Base-by-base conservation (phyloP, 2,797 vertebrate genomes). In the Falco peregrinus region DNA sequence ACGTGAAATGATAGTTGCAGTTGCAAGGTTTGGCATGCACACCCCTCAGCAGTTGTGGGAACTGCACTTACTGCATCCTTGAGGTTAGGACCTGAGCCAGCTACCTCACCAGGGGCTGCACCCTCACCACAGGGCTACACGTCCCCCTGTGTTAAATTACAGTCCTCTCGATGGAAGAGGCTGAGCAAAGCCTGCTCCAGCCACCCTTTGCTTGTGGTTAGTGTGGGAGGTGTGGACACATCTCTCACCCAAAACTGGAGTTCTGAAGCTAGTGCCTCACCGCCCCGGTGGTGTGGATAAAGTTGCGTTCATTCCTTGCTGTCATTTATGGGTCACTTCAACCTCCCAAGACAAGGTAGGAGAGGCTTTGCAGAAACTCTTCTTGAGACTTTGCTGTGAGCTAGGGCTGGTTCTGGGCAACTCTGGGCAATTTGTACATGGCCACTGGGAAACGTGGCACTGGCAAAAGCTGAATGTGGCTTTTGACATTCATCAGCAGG, bases 1-100 rank as follows among this genome's bases (percentile, higher is more conserved):
- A 25, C 24, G n/a, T 51, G 45, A 71, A 91, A 59, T 1, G 16
- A 61, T 8, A 54, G 90, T 39, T 69, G 87, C 95, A 96, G 94
- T 91, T 95, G 95, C 74, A 65, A 65, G 77, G 70, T 68, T 94
- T 96, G 94, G 93, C 83, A 86, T 76, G 47, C 11, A 16, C 63
- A 65, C 5, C 43, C 61, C 77, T 35, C 24, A 93, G 85, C 64
- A 75, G 79, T 91, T 86, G 88, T 11, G 35, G 61, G 65, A 95
- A 29, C 64, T 37, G 54, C 26, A 53, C 39, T 68, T 68, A 71
- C 6, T 47, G 69, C 54, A 73, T 87, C 70, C 94, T 95, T 57
- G 59, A 96, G 19, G 45, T 56, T 76, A 84, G 94, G 92, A 90
- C 19, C 29, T 16, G 43, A 35, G 92, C 95, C 94, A 94, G 86